These are phyloP conservation scores for Temnothorax nylanderi DNA, from an alignment of 1,140 invertebrate genomes.

Conservation along the genomic window DNA sequence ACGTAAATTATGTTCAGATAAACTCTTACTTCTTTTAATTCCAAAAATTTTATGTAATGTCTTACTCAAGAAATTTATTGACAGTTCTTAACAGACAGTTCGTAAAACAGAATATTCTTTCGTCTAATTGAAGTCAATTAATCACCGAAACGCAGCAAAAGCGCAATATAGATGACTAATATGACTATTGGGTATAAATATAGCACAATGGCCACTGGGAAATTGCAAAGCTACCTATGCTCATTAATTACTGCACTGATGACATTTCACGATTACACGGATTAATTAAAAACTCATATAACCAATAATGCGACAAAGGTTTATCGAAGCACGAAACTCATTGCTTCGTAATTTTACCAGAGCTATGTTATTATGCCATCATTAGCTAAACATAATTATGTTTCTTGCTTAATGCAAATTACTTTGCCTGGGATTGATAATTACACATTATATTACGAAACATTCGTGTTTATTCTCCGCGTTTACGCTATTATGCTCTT, in stretches of 20 bases:
- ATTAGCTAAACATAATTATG: conserved; percentile 61
- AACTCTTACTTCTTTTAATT: not conserved
- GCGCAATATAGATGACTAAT: conserved; percentile 48
- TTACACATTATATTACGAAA: conserved; percentile 60
- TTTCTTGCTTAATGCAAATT: conserved; percentile 62
- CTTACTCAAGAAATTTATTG: conserved; percentile 20
- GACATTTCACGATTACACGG: conserved; percentile 35
- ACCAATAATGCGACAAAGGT: conserved; percentile 59
- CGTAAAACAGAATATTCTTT: conserved; percentile 26
- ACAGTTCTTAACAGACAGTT: conserved; percentile 13
- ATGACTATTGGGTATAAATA: conserved; percentile 61
- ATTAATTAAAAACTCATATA: conserved; percentile 64
- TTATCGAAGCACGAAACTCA: conserved; percentile 57
- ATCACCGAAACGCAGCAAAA: conserved; percentile 38
- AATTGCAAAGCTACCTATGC: conserved; percentile 53
- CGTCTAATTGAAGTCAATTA: conserved; percentile 57
- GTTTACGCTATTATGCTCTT: conserved; percentile 57
- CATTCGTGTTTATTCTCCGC: conserved; percentile 54
- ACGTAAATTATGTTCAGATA: not conserved
- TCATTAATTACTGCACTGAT: conserved; percentile 63
- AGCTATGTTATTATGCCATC: conserved; percentile 57
- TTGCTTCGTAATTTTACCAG: conserved; percentile 48
- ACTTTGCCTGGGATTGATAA: conserved; percentile 59
- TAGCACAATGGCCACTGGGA: conserved; percentile 22
- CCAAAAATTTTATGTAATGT: not conserved